phyloP scores from a whole-genome alignment of 2,797 vertebrate species.

The Cirrhinus mrigala region DNA sequence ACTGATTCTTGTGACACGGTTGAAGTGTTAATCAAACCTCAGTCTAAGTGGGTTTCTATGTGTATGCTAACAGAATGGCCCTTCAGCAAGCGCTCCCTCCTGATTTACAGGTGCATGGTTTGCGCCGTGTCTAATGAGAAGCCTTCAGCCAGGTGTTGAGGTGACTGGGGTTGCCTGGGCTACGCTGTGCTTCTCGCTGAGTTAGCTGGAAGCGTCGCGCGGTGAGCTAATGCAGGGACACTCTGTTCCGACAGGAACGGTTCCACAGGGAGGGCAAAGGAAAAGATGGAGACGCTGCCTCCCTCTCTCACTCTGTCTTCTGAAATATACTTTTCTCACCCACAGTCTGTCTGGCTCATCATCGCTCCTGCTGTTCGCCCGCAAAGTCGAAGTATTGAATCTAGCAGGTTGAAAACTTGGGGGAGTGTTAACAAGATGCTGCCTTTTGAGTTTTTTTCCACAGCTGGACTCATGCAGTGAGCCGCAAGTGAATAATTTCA shows the following conservation, averaged over 20 bases:
- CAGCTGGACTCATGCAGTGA: constrained; percentile 16
- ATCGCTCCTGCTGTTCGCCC: constrained; percentile 28
- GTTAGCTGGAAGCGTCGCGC: constrained; percentile 10
- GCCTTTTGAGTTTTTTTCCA: neutral
- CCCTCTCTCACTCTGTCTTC: neutral
- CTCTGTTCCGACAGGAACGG: constrained; percentile 23
- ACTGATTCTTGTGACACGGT: neutral
- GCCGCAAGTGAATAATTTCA: constrained; percentile 7
- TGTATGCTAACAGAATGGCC: neutral
- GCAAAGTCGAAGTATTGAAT: constrained; percentile 27
- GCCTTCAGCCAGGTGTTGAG: constrained; percentile 42
- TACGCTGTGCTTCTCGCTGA: constrained; percentile 40
- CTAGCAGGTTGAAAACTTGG: constrained; percentile 5
- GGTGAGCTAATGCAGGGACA: constrained; percentile 36
- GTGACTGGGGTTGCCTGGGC: constrained; percentile 41
- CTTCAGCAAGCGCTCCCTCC: neutral
- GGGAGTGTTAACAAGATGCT: constrained; percentile 27
- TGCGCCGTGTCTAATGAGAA: constrained; percentile 40
- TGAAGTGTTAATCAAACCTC: constrained; percentile 5
- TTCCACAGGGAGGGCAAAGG: constrained; percentile 44
- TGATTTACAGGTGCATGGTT: constrained; percentile 39
- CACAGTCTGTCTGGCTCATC: constrained; percentile 38
- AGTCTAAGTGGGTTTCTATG: neutral
- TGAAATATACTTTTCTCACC: constrained; percentile 32
- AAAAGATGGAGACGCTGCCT: constrained; percentile 9